Evolutionary conservation across 2,113 vertebrate genomes (phyloP).

Genomic region (human (Homo sapiens)): GRCh38 chr13:21117501-21118000

Average conservation of each 20-base stretch:
- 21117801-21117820: background rate
- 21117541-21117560: background rate
- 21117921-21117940: background rate
- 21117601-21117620: background rate
- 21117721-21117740: background rate
- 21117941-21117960: background rate
- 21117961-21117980: background rate
- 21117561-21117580: too few species aligned
- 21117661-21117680: too few species aligned
- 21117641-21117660: background rate
- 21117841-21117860: background rate
- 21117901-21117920: background rate
- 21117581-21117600: background rate
- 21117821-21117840: background rate
- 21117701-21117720: background rate
- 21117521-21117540: too few species aligned
- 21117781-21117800: background rate
- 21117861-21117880: background rate
- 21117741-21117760: background rate
- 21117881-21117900: background rate
- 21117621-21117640: background rate
- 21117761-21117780: background rate
- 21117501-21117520: too few species aligned
- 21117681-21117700: background rate
- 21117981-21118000: slow-evolving; percentile 60